Evolutionary conservation across 1,140 invertebrate species (phyloP).

Genomic region (Oryzaephilus surinamensis): DNA sequence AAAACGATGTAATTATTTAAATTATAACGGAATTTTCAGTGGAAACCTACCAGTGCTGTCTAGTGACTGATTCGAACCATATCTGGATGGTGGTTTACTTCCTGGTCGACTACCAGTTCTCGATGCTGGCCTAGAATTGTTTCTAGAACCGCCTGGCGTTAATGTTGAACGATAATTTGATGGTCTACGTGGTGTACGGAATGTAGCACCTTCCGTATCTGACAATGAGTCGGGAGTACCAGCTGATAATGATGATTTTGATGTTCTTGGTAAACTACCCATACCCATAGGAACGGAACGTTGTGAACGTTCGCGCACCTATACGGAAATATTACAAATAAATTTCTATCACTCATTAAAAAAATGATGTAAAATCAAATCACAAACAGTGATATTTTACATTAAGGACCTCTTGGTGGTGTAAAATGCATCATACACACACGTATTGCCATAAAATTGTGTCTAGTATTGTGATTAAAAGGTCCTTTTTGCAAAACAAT

Average conservation of each 20-base stretch:
- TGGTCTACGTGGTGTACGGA: constrained; percentile 49
- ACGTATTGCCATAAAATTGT: too few relatives aligned
- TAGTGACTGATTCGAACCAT: constrained; percentile 83
- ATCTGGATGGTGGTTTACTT: constrained; percentile 82
- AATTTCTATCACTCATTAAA: too few relatives aligned
- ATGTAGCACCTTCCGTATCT: constrained; percentile 69
- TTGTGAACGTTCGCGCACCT: constrained; percentile 82
- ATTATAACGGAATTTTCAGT: too few relatives aligned
- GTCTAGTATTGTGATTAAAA: too few relatives aligned
- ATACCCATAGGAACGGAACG: constrained; percentile 77
- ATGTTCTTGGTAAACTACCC: constrained; percentile 45
- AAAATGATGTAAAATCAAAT: background rate
- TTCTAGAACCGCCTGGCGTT: constrained; percentile 59
- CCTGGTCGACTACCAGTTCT: constrained; percentile 70
- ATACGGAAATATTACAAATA: constrained; percentile 19
- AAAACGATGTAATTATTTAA: background rate
- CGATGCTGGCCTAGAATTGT: constrained; percentile 59
- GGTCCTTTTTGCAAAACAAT: background rate
- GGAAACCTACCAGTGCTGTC: constrained; percentile 66
- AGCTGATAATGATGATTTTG: constrained; percentile 62
- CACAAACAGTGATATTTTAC: background rate
- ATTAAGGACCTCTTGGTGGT: background rate
- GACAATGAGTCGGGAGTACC: constrained; percentile 79
- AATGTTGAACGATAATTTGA: constrained; percentile 42
- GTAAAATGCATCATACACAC: too few relatives aligned